phyloP scores from a whole-genome alignment of 1,140 invertebrate genomes.

The Sinella curviseta region DNA sequence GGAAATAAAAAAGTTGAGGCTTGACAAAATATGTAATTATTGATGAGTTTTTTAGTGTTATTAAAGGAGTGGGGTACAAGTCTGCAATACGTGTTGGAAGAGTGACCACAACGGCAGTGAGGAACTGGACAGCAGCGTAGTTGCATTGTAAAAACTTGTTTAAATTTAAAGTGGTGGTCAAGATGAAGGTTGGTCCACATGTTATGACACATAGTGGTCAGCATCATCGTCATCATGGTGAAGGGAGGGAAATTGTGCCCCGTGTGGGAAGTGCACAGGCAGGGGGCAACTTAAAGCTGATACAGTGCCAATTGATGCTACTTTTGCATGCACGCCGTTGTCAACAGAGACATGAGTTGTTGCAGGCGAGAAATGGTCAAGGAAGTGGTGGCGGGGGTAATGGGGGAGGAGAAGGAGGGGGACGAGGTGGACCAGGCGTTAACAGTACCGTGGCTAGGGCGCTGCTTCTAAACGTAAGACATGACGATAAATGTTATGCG shows the following conservation, averaged over 20 bases:
- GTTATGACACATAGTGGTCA: not conserved
- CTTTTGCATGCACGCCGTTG: not conserved
- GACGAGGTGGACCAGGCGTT: no score
- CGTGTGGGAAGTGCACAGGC: slow-evolving; percentile 1
- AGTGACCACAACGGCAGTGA: no score
- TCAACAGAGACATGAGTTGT: not conserved
- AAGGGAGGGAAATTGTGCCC: not conserved
- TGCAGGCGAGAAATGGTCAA: not conserved
- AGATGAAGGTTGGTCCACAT: slow-evolving; percentile 18
- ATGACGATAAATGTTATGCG: not conserved
- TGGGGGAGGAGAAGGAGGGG: not conserved
- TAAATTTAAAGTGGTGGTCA: not conserved
- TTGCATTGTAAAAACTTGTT: not conserved
- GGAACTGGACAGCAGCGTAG: not conserved
- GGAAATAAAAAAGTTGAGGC: no score
- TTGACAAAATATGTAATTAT: no score
- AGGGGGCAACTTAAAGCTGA: slow-evolving; percentile 2
- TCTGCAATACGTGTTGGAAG: not conserved
- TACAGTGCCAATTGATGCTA: slow-evolving; percentile 14
- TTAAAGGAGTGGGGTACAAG: not conserved
- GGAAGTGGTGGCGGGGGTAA: not conserved
- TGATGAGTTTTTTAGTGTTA: no score
- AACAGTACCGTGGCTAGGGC: not conserved
- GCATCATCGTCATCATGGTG: not conserved
- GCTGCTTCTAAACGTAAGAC: not conserved